Evolutionary conservation across 2,797 vertebrate genomes (phyloP), one percentile per base, ranked within the genome.

Genomic region (Oreochromis mossambicus): DNA sequence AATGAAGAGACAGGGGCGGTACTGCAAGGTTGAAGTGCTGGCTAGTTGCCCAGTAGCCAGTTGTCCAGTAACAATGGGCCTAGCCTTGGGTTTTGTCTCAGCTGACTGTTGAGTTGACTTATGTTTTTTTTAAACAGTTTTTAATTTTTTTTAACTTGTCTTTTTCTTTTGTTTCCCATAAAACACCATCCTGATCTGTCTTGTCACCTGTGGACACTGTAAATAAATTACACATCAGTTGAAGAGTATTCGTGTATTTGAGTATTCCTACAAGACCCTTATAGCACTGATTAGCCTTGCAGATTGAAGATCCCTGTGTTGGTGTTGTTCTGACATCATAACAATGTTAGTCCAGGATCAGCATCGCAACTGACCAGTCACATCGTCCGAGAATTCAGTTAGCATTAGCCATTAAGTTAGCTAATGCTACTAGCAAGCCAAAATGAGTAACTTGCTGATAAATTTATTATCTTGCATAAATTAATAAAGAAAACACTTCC

Each of bases 1-100:
- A 63, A 21, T 63, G 34, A 12, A 38, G 11, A 63, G 61, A 0
- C 1, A 0, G 11, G 19, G 34, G 19, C 0, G 6, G 61, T 13
- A 21, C 61, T 66, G 61, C 11, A 66, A 66, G 11, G 61, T 66
- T 66, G 61, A 21, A 21, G 34, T 0, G 34, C 34, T 66, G 12
- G 61, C 61, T 38, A 38, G 61, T 41, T 38, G 38, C n/a, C 63
- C 63, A 68, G 8, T 15, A 1, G 21, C 21, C 7, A 21, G 34
- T 3, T 66, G 36, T 14, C 36, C 13, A 68, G 13, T 43, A 43
- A 24, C 63, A 24, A 43, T 68, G 38, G 38, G 38, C 38, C 38
- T 26, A 26, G 1, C 63, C 38, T 43, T 43, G 38, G n/a, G 36
- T 46, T 26, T 70, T 4, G 38, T 70, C 21, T 46, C 21, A 26